Base-by-base conservation (phyloP, 1,140 invertebrate species). In the Alviniconcha marisindica region DNA sequence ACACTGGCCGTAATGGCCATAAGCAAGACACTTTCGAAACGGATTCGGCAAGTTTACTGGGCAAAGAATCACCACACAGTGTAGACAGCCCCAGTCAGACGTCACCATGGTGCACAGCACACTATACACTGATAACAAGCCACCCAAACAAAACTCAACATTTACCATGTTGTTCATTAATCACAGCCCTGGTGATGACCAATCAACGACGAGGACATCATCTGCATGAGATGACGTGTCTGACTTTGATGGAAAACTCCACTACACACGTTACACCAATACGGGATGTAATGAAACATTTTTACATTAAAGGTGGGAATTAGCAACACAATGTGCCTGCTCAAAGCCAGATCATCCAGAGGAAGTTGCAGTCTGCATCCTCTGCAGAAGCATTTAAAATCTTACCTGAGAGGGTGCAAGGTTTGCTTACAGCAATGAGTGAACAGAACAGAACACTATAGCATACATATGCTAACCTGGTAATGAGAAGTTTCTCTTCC, bases 151-250 rank as follows among this genome's bases (percentile, higher is more conserved):
- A 60, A n/a, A 31, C 14, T 36, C 12, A 38, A 33, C 4, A 60
- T 33, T 33, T 33, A n/a, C 63, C 63, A 69, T 28, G 28, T 33
- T 69, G 33, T 48, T 48, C 44, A 48, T 48, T 48, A 69, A 69
- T 69, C 63, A 69, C 63, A 69, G 63, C 31, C 63, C 4, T 36
- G 63, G 63, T 69, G 63, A 69, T 69, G 5, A 69, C 63, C 28
- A 69, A 33, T 69, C 63, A 69, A 33, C 31, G 7, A 18, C 24
- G 28, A 36, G 63, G 28, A 14, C 14, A 69, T 69, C 12, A 33
- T 31, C 36, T 33, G 44, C 44, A 48, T 48, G 18, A 48, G 18
- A 48, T 18, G 44, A 48, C 18, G 18, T 69, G 10, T 33, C 63
- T 33, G 28, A 69, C 63, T 69, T 33, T 69, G 31, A 31, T 36